Evolutionary conservation across 2,797 vertebrate species (phyloP).

Genomic region (Pitangus sulphuratus): DNA sequence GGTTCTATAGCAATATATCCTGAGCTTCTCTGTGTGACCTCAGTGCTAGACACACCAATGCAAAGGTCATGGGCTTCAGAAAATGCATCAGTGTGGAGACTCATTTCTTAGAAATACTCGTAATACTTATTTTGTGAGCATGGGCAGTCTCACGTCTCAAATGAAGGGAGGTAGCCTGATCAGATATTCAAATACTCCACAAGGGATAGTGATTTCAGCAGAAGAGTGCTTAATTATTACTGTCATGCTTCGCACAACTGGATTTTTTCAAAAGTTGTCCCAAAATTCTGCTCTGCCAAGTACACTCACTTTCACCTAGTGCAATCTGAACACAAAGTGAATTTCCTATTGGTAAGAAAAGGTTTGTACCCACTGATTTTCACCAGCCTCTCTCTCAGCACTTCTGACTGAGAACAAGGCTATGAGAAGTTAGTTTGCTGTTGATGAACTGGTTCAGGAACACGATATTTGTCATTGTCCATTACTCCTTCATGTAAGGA

Average conservation of each 20-base stretch:
- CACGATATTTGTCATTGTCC: neutral
- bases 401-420: neutral
- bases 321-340: neutral
- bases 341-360: neutral
- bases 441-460: neutral
- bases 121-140: neutral
- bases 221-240: neutral
- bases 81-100: neutral
- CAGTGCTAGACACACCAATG: neutral
- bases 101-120: neutral
- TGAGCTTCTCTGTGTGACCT: neutral
- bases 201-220: neutral
- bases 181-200: neutral
- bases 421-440: neutral
- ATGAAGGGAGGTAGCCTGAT: neutral
- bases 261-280: neutral
- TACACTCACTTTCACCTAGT: neutral
- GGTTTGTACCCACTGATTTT: neutral
- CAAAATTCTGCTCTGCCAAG: neutral
- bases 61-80: neutral
- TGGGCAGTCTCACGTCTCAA: neutral
- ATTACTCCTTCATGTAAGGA: neutral
- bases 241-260: neutral
- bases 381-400: neutral
- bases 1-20: neutral